These are phyloP conservation scores for Actenoides hombroni DNA, from an alignment of 2,113 vertebrate species.

Conservation along the genomic window DNA sequence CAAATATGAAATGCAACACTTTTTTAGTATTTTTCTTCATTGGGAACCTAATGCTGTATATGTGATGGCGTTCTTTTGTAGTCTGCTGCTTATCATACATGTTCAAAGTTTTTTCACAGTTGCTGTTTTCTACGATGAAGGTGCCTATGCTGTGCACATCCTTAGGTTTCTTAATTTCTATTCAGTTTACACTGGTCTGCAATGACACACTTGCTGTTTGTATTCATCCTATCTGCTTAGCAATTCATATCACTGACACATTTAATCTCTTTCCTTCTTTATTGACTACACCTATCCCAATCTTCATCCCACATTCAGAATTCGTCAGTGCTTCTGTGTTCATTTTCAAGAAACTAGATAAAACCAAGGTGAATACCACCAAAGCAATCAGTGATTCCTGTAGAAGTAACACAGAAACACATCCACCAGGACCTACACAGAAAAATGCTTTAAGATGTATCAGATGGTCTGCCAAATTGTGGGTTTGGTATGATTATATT, in stretches of 20 bases:
- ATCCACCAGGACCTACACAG: background rate
- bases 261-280: background rate
- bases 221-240: background rate
- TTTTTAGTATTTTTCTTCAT: background rate
- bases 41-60: background rate
- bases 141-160: accelerated
- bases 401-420: background rate
- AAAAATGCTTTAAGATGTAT: background rate
- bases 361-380: background rate
- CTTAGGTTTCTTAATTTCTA: background rate
- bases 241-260: background rate
- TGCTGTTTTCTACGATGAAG: background rate
- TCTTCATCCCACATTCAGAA: background rate
- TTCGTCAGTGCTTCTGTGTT: background rate
- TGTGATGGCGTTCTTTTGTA: background rate
- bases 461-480: background rate
- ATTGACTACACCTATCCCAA: background rate
- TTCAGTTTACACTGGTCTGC: background rate
- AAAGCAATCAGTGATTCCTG: background rate
- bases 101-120: background rate
- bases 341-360: background rate
- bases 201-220: background rate
- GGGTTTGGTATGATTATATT: background rate
- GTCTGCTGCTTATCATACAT: background rate
- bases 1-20: background rate